Evolutionary conservation across 2,888 invertebrate species (phyloP).

Genomic region (Netelia fuscicornis): DNA sequence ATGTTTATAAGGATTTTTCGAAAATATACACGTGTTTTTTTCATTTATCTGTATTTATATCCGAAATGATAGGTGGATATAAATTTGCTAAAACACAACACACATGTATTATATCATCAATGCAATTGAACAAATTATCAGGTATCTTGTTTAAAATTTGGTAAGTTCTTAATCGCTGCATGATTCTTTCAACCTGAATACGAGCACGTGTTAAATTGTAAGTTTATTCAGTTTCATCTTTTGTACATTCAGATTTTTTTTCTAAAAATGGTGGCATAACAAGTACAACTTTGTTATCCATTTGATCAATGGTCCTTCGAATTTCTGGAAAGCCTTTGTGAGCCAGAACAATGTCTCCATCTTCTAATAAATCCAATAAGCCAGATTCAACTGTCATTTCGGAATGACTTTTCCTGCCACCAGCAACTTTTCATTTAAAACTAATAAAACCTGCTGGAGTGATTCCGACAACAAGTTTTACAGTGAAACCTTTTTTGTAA

Average conservation of each 20-base stretch:
- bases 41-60: no score
- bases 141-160: no score
- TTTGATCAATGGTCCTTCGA: conserved; percentile 23
- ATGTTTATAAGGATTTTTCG: no score
- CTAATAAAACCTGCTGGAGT: not conserved
- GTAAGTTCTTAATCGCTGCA: no score
- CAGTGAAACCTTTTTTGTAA: conserved; percentile 54
- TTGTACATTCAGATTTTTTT: conserved; percentile 18
- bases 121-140: no score
- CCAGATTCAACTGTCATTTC: no score
- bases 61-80: no score
- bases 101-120: no score
- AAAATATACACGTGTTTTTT: no score
- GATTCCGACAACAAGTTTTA: conserved; percentile 41
- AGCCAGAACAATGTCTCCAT: conserved; percentile 47
- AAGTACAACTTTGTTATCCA: conserved; percentile 40
- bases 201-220: conserved; percentile 11
- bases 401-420: no score
- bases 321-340: not conserved
- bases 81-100: no score
- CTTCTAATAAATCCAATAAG: conserved; percentile 13
- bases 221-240: conserved; percentile 33
- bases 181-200: not conserved
- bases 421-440: not conserved
- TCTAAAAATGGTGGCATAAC: conserved; percentile 44